These are phyloP conservation scores for Amiota minor DNA, from an alignment of 2,888 invertebrate species.

Conservation along the genomic window DNA sequence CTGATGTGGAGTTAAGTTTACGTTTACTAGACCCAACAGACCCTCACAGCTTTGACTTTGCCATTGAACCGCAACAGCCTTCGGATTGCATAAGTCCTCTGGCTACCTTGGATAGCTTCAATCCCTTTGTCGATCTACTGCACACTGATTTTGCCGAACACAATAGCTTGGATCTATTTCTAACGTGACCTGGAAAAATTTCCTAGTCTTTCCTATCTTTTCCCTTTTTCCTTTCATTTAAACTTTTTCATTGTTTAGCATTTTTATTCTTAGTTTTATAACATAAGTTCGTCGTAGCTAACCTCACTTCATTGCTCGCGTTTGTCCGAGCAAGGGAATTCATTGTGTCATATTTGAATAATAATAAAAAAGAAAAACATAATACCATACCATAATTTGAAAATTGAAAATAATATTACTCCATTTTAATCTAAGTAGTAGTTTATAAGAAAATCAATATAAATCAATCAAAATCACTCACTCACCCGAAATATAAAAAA, in stretches of 20 bases:
- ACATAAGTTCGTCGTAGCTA: background rate
- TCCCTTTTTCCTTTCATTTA: background rate
- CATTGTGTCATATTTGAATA: conserved; percentile 58
- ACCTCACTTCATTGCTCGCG: no score
- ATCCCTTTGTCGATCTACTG: conserved; percentile 70
- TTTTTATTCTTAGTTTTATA: conserved; percentile 50
- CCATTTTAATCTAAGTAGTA: background rate
- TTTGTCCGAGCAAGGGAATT: conserved; percentile 49
- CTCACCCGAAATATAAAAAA: background rate
- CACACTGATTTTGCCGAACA: conserved; percentile 68
- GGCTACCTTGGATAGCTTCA: conserved; percentile 66
- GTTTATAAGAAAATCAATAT: background rate
- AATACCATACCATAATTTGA: no score
- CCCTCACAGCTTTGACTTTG: conserved; percentile 68
- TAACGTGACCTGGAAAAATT: conserved; percentile 69
- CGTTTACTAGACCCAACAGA: conserved; percentile 65
- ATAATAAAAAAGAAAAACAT: background rate
- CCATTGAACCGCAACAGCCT: conserved; percentile 63
- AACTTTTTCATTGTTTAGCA: conserved; percentile 37
- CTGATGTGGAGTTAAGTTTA: conserved; percentile 68
- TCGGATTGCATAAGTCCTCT: conserved; percentile 69
- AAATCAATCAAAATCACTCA: background rate
- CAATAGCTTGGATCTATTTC: conserved; percentile 67
- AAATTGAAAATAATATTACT: no score
- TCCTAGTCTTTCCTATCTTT: no score